Percentiles rank a stretch among this genome's conserved stretches.
phyloP scores from a whole-genome alignment of 1,140 invertebrate species.

The Drepana arcuata region DNA sequence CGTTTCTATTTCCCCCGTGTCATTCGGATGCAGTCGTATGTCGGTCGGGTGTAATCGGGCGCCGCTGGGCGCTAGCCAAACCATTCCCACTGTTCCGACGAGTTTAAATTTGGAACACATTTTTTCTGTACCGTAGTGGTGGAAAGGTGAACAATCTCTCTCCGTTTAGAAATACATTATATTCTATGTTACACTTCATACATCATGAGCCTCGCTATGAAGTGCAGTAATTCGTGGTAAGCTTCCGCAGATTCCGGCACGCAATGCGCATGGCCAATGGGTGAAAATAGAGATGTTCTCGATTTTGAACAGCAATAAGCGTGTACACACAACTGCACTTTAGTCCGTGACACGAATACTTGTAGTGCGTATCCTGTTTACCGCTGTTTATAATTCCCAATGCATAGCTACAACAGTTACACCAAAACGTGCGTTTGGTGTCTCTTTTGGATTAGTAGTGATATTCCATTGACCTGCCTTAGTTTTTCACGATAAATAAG shows the following conservation, averaged over 20 bases:
- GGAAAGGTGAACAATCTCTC: constrained; percentile 63
- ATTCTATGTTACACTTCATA: no score
- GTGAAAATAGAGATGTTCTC: constrained; percentile 1
- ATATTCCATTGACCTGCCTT: no score
- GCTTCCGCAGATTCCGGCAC: no score
- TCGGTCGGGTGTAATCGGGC: constrained; percentile 28
- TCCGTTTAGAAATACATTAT: constrained; percentile 27
- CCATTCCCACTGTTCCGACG: constrained; percentile 42
- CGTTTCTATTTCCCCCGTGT: no score
- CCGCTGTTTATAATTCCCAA: constrained; percentile 35
- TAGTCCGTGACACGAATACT: constrained; percentile 40
- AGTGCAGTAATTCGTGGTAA: no score
- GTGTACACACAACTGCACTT: constrained; percentile 11
- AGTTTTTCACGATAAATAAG: no score
- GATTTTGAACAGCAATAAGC: background rate
- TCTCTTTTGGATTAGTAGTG: no score
- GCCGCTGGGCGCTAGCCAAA: constrained; percentile 53
- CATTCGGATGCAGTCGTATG: constrained; percentile 32
- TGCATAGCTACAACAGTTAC: constrained; percentile 33
- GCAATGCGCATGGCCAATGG: constrained; percentile 1
- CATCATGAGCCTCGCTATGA: no score
- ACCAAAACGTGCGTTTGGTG: constrained; percentile 7
- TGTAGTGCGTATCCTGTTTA: constrained; percentile 36
- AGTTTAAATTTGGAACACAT: constrained; percentile 64
- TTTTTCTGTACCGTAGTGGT: constrained; percentile 51